These are phyloP conservation scores for Apolygus lucorum DNA, from an alignment of 1,140 invertebrate genomes.

Conservation along the genomic window DNA sequence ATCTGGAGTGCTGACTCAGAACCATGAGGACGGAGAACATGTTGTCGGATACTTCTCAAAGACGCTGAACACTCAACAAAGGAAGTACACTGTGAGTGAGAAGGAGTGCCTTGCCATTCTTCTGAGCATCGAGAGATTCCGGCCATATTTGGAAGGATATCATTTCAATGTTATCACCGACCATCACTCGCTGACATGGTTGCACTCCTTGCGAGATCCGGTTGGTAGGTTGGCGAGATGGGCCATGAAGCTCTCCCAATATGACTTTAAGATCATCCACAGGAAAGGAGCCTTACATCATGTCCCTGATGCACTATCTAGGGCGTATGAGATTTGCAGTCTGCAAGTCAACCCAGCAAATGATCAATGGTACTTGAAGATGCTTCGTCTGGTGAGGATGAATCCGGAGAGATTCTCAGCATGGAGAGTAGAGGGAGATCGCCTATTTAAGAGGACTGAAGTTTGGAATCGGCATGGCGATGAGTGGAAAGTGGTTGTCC, in stretches of 20 bases:
- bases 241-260: constrained; percentile 35
- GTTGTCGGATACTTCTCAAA: constrained; percentile 38
- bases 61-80: constrained; percentile 35
- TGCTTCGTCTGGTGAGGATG: too few relatives aligned
- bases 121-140: constrained; percentile 36
- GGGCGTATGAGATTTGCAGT: too few relatives aligned
- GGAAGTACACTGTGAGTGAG: constrained; percentile 39
- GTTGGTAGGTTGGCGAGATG: constrained; percentile 33
- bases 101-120: constrained; percentile 41
- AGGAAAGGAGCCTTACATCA: constrained; percentile 36
- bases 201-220: constrained; percentile 37
- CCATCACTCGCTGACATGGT: constrained; percentile 39
- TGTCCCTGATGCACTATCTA: constrained; percentile 39
- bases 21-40: constrained; percentile 24
- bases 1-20: constrained; percentile 35
- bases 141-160: constrained; percentile 37
- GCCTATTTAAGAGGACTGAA: too few relatives aligned
- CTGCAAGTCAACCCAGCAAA: too few relatives aligned
- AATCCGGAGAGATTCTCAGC: too few relatives aligned
- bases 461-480: too few relatives aligned
- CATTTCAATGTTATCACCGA: constrained; percentile 41
- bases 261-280: constrained; percentile 38
- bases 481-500: too few relatives aligned
- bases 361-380: too few relatives aligned
- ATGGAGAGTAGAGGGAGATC: too few relatives aligned